Base-by-base conservation (phyloP, 92 coral and sea anemone species). In the Desmophyllum pertusum region DNA sequence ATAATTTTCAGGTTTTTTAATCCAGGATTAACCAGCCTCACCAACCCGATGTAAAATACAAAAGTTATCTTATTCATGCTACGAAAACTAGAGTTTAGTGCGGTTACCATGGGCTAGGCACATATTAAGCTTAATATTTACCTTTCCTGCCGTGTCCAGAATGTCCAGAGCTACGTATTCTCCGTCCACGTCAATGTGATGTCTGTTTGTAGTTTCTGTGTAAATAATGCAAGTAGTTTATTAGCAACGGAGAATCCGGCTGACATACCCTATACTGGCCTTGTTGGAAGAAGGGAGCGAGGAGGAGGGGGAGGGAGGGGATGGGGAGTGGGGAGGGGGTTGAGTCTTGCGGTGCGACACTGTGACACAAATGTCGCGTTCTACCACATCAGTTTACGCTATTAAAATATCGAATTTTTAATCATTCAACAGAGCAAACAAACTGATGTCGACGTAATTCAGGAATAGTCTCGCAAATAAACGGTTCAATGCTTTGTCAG, bases 91-190 rank as follows among this genome's bases (percentile, higher is more conserved):
- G n/a, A n/a, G n/a, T n/a, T n/a, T n/a, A n/a, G n/a, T n/a, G n/a
- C n/a, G n/a, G n/a, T n/a, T n/a, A n/a, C n/a, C n/a, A n/a, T n/a
- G n/a, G n/a, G n/a, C n/a, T n/a, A n/a, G n/a, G n/a, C n/a, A n/a
- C n/a, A n/a, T n/a, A n/a, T 11, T 18, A 40, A 14, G 14, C 3
- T 13, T 8, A 11, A 29, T 57, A 71, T 92, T 90, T 84, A 96
- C 99, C 89, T 83, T 62, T 52, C 99, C 99, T 13, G 99, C 98
- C 21, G 99, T 96, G 85, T 96, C 99, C 87, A 89, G 76, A 73
- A 96, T 86, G 78, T 95, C 94, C 88, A 96, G 83, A 19, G 99
- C 87, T 13, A 96, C 75, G 55, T 75, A 81, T 61, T 90, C 95
- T n/a, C 98, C 92, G 52, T 96, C 99, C 19, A 92, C 67, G 37